A percentile compares a stretch with the other conserved stretches of the same genome.
Conservation (phyloP, 2,797 vertebrate genomes). For the Mormyrops boulengeri region DNA sequence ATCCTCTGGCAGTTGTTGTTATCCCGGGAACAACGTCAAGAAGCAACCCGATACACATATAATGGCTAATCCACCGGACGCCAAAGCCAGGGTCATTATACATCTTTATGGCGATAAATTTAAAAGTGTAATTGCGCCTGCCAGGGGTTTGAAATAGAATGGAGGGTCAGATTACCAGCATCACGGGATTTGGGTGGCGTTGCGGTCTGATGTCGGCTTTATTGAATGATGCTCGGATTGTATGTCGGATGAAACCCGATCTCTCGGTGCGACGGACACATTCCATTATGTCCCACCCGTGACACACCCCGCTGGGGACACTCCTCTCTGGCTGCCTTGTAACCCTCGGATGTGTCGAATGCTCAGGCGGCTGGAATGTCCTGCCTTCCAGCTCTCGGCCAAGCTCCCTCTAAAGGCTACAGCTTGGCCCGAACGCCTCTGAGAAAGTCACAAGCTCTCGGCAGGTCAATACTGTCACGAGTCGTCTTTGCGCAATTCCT, state of each 20-base stretch:
- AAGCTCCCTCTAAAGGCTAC: background rate
- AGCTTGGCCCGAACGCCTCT: background rate
- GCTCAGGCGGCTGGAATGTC: background rate
- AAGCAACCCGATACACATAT: background rate
- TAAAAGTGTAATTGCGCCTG: background rate
- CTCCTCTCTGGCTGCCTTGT: background rate
- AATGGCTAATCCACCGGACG: background rate
- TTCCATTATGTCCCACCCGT: background rate
- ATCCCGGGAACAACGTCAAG: background rate
- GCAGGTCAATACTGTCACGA: background rate
- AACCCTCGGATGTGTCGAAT: background rate
- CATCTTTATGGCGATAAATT: background rate
- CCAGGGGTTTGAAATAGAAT: background rate
- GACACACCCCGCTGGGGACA: background rate
- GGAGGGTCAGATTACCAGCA: background rate
- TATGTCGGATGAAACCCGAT: background rate
- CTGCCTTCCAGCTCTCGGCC: background rate
- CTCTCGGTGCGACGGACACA: background rate
- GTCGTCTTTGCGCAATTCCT: background rate
- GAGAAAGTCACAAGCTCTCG: background rate
- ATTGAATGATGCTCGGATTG: background rate
- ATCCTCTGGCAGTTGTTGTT: background rate
- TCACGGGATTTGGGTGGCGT: background rate
- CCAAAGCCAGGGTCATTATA: conserved; percentile 1
- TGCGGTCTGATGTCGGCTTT: background rate